phyloP scores from a whole-genome alignment of 2,113 vertebrate genomes.

The Excalfactoria chinensis region DNA sequence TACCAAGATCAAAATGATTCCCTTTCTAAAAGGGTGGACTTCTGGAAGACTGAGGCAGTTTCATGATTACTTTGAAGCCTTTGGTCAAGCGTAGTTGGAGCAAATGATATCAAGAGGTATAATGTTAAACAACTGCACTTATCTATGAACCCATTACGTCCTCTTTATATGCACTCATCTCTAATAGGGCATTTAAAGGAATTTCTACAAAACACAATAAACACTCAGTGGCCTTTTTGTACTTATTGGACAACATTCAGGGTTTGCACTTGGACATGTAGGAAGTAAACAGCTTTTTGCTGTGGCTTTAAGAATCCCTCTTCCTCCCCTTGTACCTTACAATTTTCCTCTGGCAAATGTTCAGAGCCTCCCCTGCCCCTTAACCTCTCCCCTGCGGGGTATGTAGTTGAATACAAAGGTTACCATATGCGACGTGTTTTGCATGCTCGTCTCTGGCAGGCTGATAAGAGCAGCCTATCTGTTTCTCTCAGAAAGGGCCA shows the following conservation, averaged over 20 bases:
- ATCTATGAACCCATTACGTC: background rate
- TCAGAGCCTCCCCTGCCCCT: background rate
- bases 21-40: background rate
- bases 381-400: background rate
- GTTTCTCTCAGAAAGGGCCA: background rate
- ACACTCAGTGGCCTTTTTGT: constrained; percentile 18
- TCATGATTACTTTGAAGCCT: background rate
- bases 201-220: background rate
- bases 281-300: constrained; percentile 49
- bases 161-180: background rate
- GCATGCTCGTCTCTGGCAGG: constrained; percentile 34
- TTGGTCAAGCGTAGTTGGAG: background rate
- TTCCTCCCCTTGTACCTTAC: constrained; percentile 68
- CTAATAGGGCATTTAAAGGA: background rate
- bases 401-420: constrained; percentile 22
- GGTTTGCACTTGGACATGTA: constrained; percentile 15
- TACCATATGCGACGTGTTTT: constrained; percentile 32
- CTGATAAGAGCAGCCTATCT: constrained; percentile 20
- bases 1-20: background rate
- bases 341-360: constrained; percentile 59
- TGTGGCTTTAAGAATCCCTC: constrained; percentile 29
- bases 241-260: constrained; percentile 21
- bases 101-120: background rate
- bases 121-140: background rate
- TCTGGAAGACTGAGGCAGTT: background rate